phyloP scores from a whole-genome alignment of 2,888 invertebrate genomes.

The Hesperia comma region DNA sequence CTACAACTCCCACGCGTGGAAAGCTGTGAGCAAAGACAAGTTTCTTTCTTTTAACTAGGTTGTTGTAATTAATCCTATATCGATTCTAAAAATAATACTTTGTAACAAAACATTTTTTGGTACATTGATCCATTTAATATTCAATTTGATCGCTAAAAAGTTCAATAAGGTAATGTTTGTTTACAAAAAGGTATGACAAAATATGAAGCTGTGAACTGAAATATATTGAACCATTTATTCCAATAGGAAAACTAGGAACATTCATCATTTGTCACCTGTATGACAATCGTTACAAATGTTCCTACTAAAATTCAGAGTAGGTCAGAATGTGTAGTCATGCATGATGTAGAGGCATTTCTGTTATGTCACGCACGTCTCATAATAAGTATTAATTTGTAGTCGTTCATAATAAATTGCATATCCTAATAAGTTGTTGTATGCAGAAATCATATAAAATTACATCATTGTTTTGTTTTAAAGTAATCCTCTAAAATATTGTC shows the following conservation, averaged over 20 bases:
- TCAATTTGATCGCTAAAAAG: too few relatives aligned
- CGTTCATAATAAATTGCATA: background rate
- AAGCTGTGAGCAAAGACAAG: too few relatives aligned
- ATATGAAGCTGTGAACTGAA: background rate
- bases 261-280: slow-evolving; percentile 29
- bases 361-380: background rate
- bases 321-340: slow-evolving; percentile 2
- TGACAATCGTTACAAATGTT: slow-evolving; percentile 28
- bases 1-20: too few relatives aligned
- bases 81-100: too few relatives aligned
- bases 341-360: slow-evolving; percentile 3
- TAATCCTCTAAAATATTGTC: too few relatives aligned
- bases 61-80: too few relatives aligned
- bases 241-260: slow-evolving; percentile 14
- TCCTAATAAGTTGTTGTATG: background rate
- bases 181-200: background rate
- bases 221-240: slow-evolving; percentile 18
- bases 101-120: too few relatives aligned
- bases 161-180: background rate
- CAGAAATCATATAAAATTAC: too few relatives aligned
- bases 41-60: too few relatives aligned
- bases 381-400: background rate
- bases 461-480: too few relatives aligned
- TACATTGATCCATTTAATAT: too few relatives aligned
- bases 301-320: slow-evolving; percentile 22